These are phyloP conservation scores for Muscicapa striata DNA, from an alignment of 2,797 vertebrate species.

Conservation along the genomic window DNA sequence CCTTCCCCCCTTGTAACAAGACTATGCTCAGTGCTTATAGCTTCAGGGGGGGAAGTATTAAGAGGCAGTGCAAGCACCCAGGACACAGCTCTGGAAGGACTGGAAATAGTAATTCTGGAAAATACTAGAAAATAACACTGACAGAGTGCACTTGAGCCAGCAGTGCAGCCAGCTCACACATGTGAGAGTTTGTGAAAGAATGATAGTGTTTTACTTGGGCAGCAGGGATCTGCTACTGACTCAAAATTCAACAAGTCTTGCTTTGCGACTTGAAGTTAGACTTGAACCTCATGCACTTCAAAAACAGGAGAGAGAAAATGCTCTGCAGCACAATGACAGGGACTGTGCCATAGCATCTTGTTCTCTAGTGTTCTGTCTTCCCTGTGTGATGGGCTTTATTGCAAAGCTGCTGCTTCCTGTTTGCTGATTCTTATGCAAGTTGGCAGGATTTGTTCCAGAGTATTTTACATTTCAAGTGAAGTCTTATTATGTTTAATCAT, in stretches of 20 bases:
- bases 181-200: not conserved
- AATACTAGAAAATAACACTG: not conserved
- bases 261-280: not conserved
- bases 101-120: not conserved
- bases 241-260: not conserved
- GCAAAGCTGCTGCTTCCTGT: constrained; percentile 1
- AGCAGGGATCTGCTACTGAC: not conserved
- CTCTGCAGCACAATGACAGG: not conserved
- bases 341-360: not conserved
- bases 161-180: not conserved
- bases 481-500: constrained; percentile 45
- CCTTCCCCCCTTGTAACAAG: not conserved
- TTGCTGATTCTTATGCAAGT: not conserved
- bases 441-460: constrained; percentile 21
- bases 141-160: not conserved
- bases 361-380: not conserved
- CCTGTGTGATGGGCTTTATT: not conserved
- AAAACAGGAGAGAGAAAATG: not conserved
- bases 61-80: not conserved
- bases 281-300: not conserved
- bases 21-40: not conserved
- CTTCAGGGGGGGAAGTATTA: not conserved
- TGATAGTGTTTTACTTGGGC: not conserved
- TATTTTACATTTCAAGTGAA: constrained; percentile 57
- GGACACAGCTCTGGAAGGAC: not conserved